A percentile compares a stretch with the other conserved stretches of the same genome.
Conservation (phyloP, 1,140 invertebrate species). For the Apocrypta bakeri region DNA sequence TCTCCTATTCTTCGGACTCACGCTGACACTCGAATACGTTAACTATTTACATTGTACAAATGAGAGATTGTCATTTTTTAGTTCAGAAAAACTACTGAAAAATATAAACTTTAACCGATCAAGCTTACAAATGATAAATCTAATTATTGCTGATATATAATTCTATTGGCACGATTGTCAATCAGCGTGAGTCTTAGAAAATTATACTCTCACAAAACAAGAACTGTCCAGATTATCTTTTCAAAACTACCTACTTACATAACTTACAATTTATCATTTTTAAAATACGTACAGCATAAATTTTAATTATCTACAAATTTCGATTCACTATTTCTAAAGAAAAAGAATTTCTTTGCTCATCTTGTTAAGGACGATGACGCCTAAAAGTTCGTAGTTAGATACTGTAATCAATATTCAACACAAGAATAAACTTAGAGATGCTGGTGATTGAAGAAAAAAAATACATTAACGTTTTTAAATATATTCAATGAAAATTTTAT, state of each 20-base stretch:
- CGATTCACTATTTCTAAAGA: not conserved
- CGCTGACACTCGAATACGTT: not conserved
- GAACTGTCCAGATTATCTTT: not conserved
- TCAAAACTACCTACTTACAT: not conserved
- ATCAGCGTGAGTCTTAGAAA: constrained; percentile 4
- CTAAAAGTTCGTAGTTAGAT: not conserved
- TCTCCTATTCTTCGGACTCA: not conserved
- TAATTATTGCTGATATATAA: constrained; percentile 17
- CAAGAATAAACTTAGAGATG: not conserved
- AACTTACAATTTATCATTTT: constrained; percentile 1
- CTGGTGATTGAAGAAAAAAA: not conserved
- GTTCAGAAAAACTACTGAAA: not conserved
- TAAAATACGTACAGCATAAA: not conserved
- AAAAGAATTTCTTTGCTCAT: not conserved
- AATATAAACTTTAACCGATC: not conserved
- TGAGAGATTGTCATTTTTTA: not conserved
- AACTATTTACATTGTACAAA: not conserved
- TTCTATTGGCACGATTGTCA: not conserved
- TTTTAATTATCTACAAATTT: not conserved
- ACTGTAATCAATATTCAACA: not conserved
- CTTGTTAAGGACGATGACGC: not conserved
- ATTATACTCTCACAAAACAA: not conserved
- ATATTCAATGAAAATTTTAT: not conserved
- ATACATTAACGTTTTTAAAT: not conserved
- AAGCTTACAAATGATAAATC: constrained; percentile 8